Evolutionary conservation across 2,113 vertebrate species (phyloP).

Genomic region (Deroptyus accipitrinus): DNA sequence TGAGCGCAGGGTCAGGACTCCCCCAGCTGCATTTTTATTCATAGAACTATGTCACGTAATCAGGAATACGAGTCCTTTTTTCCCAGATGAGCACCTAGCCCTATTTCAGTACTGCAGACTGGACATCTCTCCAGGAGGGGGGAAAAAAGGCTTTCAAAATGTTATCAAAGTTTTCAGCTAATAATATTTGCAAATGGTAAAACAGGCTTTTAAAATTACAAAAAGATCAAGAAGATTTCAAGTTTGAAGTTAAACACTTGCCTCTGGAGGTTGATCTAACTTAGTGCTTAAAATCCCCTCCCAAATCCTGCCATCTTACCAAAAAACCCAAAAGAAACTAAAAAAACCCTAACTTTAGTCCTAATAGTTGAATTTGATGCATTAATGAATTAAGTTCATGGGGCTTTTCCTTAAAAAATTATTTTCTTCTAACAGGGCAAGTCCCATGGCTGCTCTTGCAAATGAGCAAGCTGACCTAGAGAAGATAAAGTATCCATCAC

Average conservation of each 20-base stretch:
- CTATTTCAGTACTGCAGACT: not conserved
- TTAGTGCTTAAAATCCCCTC: not conserved
- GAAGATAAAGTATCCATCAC: not conserved
- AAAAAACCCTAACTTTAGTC: not conserved
- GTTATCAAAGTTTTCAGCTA: not conserved
- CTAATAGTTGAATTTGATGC: not conserved
- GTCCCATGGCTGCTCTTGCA: not conserved
- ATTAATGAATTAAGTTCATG: not conserved
- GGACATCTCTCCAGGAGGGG: not conserved
- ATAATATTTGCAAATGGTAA: not conserved
- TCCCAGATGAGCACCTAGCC: not conserved
- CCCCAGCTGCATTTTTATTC: not conserved
- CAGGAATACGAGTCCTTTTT: not conserved
- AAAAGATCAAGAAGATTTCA: not conserved
- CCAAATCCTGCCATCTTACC: not conserved
- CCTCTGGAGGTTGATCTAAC: not conserved
- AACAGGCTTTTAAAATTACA: not conserved
- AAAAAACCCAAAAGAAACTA: not conserved
- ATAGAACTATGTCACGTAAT: not conserved
- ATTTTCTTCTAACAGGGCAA: not conserved
- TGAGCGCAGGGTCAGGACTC: not conserved
- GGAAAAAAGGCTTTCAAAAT: not conserved
- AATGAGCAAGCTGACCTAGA: not conserved
- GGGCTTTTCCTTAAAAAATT: not conserved
- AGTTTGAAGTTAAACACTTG: not conserved